These are phyloP conservation scores for Forbesichthys papilliferus DNA, from an alignment of 2,113 vertebrate species.

Conservation along the genomic window DNA sequence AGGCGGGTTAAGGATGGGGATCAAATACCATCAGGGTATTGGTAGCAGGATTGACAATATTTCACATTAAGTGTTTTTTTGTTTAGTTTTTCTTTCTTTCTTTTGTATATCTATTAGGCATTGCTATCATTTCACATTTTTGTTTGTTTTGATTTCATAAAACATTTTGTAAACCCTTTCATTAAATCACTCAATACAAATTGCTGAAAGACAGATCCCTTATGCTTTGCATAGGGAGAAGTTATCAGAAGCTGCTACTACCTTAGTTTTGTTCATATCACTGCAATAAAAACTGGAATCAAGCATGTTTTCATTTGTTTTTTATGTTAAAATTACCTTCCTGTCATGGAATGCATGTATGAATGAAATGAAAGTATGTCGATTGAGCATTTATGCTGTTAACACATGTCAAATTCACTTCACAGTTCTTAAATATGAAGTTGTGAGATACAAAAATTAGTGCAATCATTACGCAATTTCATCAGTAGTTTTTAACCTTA, in stretches of 20 bases:
- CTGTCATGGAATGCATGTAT: neutral
- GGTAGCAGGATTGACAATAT: constrained; percentile 14
- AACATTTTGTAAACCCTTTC: constrained; percentile 51
- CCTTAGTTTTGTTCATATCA: constrained; percentile 39
- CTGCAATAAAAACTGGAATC: constrained; percentile 70
- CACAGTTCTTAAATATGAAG: neutral
- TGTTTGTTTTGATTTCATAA: constrained; percentile 45
- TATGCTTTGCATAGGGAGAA: constrained; percentile 5
- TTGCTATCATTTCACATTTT: constrained; percentile 40
- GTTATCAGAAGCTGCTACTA: constrained; percentile 35
- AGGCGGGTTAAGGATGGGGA: neutral
- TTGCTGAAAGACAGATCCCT: constrained; percentile 4
- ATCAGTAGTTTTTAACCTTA: too few species aligned
- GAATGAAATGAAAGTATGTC: neutral
- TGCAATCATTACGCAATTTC: too few species aligned
- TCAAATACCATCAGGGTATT: neutral
- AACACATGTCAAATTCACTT: neutral
- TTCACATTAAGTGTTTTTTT: neutral
- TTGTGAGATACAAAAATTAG: too few species aligned
- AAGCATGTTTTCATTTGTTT: constrained; percentile 56
- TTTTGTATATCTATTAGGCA: constrained; percentile 18
- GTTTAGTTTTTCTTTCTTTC: neutral
- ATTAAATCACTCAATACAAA: constrained; percentile 47
- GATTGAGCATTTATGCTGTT: constrained; percentile 22
- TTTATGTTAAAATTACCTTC: constrained; percentile 20